phyloP scores from a whole-genome alignment of 2,113 vertebrate species.

The Upupa epops region DNA sequence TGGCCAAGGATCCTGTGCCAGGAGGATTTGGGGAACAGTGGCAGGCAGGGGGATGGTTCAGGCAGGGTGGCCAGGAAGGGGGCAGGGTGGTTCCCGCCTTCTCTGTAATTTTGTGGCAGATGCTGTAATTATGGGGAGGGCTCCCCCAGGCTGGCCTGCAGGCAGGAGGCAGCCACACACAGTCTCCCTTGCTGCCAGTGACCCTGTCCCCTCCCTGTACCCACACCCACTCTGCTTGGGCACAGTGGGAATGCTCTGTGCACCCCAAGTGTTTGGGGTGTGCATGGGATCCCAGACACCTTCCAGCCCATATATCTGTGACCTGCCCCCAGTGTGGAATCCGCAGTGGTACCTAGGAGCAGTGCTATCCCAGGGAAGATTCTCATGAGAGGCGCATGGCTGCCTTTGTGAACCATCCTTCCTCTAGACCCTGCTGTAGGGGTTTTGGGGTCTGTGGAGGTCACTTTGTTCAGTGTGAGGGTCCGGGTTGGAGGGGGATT shows the following conservation, averaged over 20 bases:
- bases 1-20: not conserved
- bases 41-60: not conserved
- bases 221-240: fast-evolving
- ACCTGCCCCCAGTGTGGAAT: fast-evolving
- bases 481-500: not conserved
- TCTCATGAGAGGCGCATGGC: fast-evolving
- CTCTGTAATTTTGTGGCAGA: constrained; percentile 35
- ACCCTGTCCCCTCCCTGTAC: not conserved
- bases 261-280: not conserved
- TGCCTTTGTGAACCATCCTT: not conserved
- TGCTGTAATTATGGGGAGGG: constrained; percentile 16
- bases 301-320: not conserved
- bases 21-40: not conserved
- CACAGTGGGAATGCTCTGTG: fast-evolving
- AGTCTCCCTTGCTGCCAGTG: fast-evolving
- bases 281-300: fast-evolving
- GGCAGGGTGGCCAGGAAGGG: constrained; percentile 26
- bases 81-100: not conserved
- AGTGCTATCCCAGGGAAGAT: not conserved
- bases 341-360: not conserved
- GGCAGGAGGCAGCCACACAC: not conserved
- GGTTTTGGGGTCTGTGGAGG: not conserved
- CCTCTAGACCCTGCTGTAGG: too few relatives aligned
- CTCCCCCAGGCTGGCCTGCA: not conserved
- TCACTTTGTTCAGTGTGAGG: not conserved